A percentile compares a stretch with the other conserved stretches of the same genome.
Evolutionary conservation across 2,888 invertebrate genomes (phyloP).

Genomic region (Palloptera scutellata): DNA sequence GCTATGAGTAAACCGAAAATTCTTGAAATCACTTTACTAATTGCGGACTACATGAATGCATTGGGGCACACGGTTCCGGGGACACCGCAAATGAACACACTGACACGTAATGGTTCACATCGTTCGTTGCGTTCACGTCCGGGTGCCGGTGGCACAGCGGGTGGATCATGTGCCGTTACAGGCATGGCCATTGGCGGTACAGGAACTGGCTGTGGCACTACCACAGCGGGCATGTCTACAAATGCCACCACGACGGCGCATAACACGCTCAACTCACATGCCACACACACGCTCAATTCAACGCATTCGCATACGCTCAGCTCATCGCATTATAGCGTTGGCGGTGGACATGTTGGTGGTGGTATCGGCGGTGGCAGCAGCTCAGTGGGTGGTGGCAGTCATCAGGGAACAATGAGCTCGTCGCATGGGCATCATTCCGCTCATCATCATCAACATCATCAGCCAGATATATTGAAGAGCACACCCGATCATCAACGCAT

Average conservation of each 20-base stretch:
- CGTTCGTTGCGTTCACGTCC: constrained; percentile 67
- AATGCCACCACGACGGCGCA: constrained; percentile 66
- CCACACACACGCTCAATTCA: constrained; percentile 65
- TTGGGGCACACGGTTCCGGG: constrained; percentile 77
- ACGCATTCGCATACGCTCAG: constrained; percentile 64
- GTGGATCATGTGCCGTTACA: constrained; percentile 33
- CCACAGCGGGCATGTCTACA: constrained; percentile 57
- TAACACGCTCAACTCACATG: constrained; percentile 70
- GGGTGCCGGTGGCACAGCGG: constrained; percentile 38
- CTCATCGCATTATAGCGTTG: constrained; percentile 60
- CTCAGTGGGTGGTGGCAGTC: constrained; percentile 52
- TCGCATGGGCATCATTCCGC: constrained; percentile 55
- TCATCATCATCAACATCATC: constrained; percentile 49
- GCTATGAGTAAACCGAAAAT: constrained; percentile 91
- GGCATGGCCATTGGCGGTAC: constrained; percentile 39
- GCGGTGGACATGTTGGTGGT: constrained; percentile 40
- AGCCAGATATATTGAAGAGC: constrained; percentile 86
- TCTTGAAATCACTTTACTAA: constrained; percentile 86
- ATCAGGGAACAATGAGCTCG: constrained; percentile 62
- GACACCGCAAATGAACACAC: constrained; percentile 81
- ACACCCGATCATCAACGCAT: constrained; percentile 81
- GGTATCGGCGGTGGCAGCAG: constrained; percentile 43
- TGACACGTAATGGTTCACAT: constrained; percentile 76
- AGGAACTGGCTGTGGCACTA: constrained; percentile 43
- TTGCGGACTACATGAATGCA: constrained; percentile 95